phyloP scores from a whole-genome alignment of 1,140 invertebrate species.

The Matsumurasca onukii region DNA sequence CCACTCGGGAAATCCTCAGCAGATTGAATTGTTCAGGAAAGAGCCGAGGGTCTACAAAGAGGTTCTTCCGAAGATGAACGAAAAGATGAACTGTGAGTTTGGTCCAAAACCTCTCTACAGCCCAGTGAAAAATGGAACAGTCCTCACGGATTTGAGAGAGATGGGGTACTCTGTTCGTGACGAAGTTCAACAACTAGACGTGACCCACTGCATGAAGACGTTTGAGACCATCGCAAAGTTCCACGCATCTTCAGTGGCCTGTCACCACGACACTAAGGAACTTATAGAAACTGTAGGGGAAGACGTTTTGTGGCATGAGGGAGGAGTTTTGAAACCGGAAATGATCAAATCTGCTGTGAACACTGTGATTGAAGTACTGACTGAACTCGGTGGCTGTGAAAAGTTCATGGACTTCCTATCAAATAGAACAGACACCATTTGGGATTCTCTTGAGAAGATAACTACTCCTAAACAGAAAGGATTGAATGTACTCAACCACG shows the following conservation, averaged over 20 bases:
- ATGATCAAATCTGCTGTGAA: conserved; percentile 42
- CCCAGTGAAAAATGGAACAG: conserved; percentile 15
- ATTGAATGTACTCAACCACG: conserved; percentile 32
- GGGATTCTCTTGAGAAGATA: neutral
- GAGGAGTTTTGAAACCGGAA: conserved; percentile 48
- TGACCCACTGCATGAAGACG: conserved; percentile 47
- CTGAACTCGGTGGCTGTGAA: neutral
- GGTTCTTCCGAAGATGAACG: conserved; percentile 48
- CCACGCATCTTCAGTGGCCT: conserved; percentile 58
- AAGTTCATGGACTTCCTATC: neutral
- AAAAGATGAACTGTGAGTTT: conserved; percentile 46
- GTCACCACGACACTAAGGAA: conserved; percentile 53
- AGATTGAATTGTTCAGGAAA: conserved; percentile 50
- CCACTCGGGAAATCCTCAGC: conserved; percentile 46
- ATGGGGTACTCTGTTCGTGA: conserved; percentile 27
- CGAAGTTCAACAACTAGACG: conserved; percentile 19
- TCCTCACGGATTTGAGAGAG: conserved; percentile 30
- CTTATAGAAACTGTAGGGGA: neutral
- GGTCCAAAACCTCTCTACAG: conserved; percentile 46
- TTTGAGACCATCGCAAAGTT: conserved; percentile 55
- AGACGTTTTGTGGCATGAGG: conserved; percentile 51
- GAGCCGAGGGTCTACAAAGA: conserved; percentile 41
- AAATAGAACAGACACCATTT: neutral
- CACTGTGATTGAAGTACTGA: conserved; percentile 8
- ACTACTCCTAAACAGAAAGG: neutral